A percentile compares a stretch with the other conserved stretches of the same genome.
Evolutionary conservation across 2,797 vertebrate species (phyloP).

Genomic region (Dryobates pubescens): DNA sequence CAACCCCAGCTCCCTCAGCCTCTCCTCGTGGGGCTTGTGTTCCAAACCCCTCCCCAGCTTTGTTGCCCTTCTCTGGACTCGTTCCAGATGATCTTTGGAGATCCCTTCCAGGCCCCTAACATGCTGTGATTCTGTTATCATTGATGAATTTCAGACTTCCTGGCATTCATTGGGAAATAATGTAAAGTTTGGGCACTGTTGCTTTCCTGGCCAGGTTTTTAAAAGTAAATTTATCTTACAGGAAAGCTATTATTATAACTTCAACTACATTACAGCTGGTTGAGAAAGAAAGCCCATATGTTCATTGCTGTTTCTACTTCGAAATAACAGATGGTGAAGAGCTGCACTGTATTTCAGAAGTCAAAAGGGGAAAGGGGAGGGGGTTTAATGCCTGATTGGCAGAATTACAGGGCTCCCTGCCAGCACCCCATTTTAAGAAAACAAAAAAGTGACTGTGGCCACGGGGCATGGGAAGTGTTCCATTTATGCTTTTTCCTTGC

Average conservation of each 20-base stretch:
- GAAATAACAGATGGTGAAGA: constrained; percentile 83
- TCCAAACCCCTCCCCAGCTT: no score
- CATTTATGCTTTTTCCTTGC: neutral
- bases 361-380: constrained; percentile 67
- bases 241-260: constrained; percentile 84
- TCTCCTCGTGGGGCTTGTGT: no score
- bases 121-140: neutral
- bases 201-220: constrained; percentile 77
- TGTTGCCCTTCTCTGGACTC: no score
- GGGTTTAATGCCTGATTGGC: constrained; percentile 62
- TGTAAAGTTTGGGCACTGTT: constrained; percentile 62
- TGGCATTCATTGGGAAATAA: constrained; percentile 47
- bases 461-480: neutral
- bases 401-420: constrained; percentile 58
- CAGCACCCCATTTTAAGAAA: constrained; percentile 51
- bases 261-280: constrained; percentile 86
- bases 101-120: no score
- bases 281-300: constrained; percentile 83
- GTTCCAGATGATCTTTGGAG: no score
- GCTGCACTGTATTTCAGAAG: constrained; percentile 81
- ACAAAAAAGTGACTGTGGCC: constrained; percentile 3
- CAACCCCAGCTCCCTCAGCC: no score
- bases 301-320: constrained; percentile 79
- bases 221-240: constrained; percentile 83
- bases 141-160: constrained; percentile 55